Conservation (phyloP, 2,113 vertebrate genomes). For the Labeo rohita region DNA sequence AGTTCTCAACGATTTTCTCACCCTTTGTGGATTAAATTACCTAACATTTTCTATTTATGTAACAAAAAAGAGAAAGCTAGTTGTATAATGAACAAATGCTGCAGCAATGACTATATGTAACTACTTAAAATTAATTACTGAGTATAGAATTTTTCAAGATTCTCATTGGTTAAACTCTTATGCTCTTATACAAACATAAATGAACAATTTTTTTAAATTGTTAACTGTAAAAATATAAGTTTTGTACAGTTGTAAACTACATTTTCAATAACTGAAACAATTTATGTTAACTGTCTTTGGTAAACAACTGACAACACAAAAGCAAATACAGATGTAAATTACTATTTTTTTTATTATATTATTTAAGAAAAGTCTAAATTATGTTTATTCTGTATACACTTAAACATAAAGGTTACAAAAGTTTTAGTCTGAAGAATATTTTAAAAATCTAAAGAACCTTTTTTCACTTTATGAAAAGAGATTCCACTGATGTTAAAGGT, state of each 20-base stretch:
- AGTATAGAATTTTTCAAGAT: neutral
- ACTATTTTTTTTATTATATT: neutral
- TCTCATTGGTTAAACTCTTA: neutral
- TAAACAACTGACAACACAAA: neutral
- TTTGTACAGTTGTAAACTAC: neutral
- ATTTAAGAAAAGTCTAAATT: neutral
- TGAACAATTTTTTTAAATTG: too few species aligned
- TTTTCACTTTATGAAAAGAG: neutral
- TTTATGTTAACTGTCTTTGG: neutral
- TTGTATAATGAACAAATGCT: conserved; percentile 30
- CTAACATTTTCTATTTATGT: neutral
- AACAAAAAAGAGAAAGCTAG: neutral
- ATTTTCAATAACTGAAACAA: neutral
- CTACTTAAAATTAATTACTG: neutral
- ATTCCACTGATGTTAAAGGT: neutral
- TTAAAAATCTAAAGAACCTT: neutral
- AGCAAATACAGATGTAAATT: neutral
- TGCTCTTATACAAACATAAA: neutral
- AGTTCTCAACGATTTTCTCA: conserved; percentile 36
- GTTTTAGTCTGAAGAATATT: neutral
- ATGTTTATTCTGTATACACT: neutral
- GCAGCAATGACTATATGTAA: neutral
- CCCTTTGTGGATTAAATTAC: conserved; percentile 2
- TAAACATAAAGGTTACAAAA: too few species aligned
- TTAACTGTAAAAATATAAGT: neutral